phyloP scores from a whole-genome alignment of 2,888 invertebrate genomes.

The Pterobdella sp. region DNA sequence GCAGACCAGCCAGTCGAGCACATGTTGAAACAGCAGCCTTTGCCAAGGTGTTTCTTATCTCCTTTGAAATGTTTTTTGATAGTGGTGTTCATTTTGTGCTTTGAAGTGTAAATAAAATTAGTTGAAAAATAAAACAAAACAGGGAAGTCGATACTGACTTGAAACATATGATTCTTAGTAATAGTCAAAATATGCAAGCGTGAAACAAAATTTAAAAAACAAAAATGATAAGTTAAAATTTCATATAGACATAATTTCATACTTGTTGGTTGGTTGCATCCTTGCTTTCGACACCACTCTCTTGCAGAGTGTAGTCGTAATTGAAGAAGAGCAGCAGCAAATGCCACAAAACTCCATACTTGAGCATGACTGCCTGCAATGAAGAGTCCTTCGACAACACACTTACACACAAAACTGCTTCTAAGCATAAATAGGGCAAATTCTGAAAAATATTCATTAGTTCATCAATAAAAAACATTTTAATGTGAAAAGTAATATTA shows the following conservation, averaged over 20 bases:
- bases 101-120: not conserved
- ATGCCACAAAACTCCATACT: constrained; percentile 77
- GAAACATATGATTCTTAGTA: too few species aligned
- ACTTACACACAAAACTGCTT: constrained; percentile 81
- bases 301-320: constrained; percentile 93
- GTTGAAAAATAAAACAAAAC: too few species aligned
- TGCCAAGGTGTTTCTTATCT: constrained; percentile 83
- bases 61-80: constrained; percentile 56
- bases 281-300: constrained; percentile 80
- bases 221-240: not conserved
- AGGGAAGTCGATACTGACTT: too few species aligned
- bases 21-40: constrained; percentile 76
- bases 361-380: constrained; percentile 62
- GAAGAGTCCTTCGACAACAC: constrained; percentile 76
- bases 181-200: too few species aligned
- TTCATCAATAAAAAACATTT: too few species aligned
- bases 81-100: not conserved
- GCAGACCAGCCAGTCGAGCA: constrained; percentile 66
- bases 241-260: not conserved
- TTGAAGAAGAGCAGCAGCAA: constrained; percentile 78
- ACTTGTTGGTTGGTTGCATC: constrained; percentile 74
- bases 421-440: constrained; percentile 70
- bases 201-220: too few species aligned
- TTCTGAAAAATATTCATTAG: too few species aligned
- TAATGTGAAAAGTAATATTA: too few species aligned